These are phyloP conservation scores for Andrena minutula DNA, from an alignment of 2,888 invertebrate species.

Conservation along the genomic window DNA sequence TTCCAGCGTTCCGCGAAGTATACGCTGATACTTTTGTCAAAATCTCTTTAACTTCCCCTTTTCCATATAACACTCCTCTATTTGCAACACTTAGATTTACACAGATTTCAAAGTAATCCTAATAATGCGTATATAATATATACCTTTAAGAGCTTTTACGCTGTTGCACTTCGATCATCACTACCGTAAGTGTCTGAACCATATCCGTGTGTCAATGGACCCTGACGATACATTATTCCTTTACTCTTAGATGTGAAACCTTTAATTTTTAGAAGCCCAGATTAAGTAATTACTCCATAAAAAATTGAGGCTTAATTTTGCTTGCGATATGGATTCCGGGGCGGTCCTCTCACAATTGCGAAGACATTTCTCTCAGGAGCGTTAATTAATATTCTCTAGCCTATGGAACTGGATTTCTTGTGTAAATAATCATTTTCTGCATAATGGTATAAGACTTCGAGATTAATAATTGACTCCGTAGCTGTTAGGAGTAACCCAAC, in stretches of 20 bases:
- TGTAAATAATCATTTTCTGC: constrained; percentile 15
- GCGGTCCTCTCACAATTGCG: constrained; percentile 17
- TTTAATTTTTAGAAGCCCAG: constrained; percentile 28
- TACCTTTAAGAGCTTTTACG: constrained; percentile 24
- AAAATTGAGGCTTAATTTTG: constrained; percentile 11
- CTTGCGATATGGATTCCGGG: constrained; percentile 22
- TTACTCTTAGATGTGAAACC: constrained; percentile 10
- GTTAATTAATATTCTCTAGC: constrained; percentile 38
- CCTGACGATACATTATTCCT: constrained; percentile 18
- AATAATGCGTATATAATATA: constrained; percentile 21
- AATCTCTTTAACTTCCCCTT: constrained; percentile 26
- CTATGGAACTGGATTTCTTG: neutral
- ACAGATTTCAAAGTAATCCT: constrained; percentile 24
- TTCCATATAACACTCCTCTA: constrained; percentile 18
- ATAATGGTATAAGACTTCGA: neutral
- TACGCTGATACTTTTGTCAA: constrained; percentile 35
- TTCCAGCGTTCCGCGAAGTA: constrained; percentile 31
- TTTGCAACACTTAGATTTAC: constrained; percentile 34
- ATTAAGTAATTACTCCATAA: constrained; percentile 10
- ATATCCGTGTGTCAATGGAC: constrained; percentile 42
- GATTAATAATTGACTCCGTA: neutral
- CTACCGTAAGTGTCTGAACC: constrained; percentile 32
- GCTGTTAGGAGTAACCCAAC: neutral
- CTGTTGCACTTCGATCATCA: constrained; percentile 12
- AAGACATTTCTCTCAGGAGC: constrained; percentile 34